Evolutionary conservation across 2,797 vertebrate species (phyloP).

Genomic region (Sebastes aleutianus): DNA sequence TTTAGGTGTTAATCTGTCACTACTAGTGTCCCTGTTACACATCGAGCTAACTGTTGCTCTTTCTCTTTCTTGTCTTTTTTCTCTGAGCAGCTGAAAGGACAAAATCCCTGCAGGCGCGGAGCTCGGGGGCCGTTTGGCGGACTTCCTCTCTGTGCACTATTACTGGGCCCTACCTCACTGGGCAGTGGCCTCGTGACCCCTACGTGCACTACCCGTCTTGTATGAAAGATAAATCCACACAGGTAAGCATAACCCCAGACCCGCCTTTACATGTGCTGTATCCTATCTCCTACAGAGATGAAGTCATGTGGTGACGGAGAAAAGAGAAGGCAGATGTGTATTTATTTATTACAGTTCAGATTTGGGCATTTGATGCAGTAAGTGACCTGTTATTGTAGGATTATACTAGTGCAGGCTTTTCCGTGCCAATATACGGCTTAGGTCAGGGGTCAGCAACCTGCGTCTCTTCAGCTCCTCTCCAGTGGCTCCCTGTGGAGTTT

Average conservation of each 20-base stretch:
- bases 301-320: neutral
- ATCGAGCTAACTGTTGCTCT: neutral
- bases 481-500: too few species aligned
- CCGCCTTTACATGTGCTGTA: neutral
- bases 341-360: neutral
- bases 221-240: conserved; percentile 94
- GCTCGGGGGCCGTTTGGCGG: conserved; percentile 84
- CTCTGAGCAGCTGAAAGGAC: conserved; percentile 84
- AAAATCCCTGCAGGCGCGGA: conserved; percentile 87
- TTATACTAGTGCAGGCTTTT: too few species aligned
- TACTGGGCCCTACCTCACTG: conserved; percentile 92
- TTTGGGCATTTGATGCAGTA: neutral
- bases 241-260: conserved; percentile 80
- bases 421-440: too few species aligned
- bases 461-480: too few species aligned
- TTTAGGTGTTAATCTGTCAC: neutral
- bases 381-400: too few species aligned
- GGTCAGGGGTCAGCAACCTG: accelerated
- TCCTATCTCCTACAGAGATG: neutral
- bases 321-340: neutral
- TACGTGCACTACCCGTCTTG: conserved; percentile 87
- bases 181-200: conserved; percentile 92
- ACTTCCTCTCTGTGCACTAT: conserved; percentile 90
- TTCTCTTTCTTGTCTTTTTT: conserved; percentile 57
- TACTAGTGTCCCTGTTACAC: neutral